Base-by-base conservation (phyloP, 2,888 invertebrate genomes). In the Tholera decimalis region DNA sequence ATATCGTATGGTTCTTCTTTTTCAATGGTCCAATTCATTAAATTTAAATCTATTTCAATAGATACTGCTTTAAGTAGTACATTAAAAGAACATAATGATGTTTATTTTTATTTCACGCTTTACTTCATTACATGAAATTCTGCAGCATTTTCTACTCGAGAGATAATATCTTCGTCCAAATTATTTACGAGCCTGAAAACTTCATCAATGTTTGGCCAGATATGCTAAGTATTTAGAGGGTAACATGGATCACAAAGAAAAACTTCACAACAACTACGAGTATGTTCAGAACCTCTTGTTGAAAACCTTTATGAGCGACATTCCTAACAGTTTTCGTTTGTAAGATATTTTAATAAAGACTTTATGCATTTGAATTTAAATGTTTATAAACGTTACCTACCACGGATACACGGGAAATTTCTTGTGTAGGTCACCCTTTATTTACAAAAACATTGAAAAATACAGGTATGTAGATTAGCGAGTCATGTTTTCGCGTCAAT, bases 251-350 rank as follows among this genome's bases (percentile, higher is more conserved):
- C 30, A 49, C 55, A 73, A 68, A 72, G 70, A 43, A 57, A 53
- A 71, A 60, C 47, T 65, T 68, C 24, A 53, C 22, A 72, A 64
- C 53, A 47, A 77, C 62, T n/a, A 62, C 57, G 24, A 61, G 62
- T 63, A 70, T 67, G 59, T 35, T 11, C n/a, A 59, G 37, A 50
- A 63, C n/a, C 46, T 47, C 47, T 55, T 65, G 55, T 63, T 59
- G 46, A 24, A 62, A 68, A 63, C 59, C 41, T 66, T 68, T 47
- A 51, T 33, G 37, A 54, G 41, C 13, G 3, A 33, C 49, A 59
- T 44, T 28, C 41, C 35, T 20, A n/a, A 6, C 33, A 47, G 47
- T 44, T 39, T 53, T 75, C 39, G 33, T 15, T 24, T 41, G 3
- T 20, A 22, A 39, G 1, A n/a, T 37, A 60, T 30, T 59, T 33